A percentile compares a stretch with the other conserved stretches of the same genome.
phyloP scores from a whole-genome alignment of 2,888 invertebrate species.

The Dasypolia templi region DNA sequence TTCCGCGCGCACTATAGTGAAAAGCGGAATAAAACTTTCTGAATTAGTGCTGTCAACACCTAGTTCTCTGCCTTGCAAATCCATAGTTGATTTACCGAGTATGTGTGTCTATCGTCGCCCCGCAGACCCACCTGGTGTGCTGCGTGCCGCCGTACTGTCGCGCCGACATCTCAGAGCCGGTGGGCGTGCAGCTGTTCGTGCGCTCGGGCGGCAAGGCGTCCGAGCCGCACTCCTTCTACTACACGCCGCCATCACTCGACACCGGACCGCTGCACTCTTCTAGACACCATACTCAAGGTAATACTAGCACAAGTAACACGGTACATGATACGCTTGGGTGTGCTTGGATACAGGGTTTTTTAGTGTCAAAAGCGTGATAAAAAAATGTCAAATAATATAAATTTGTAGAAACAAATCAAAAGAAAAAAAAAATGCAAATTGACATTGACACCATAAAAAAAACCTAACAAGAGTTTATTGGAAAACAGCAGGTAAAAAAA shows the following conservation, averaged over 20 bases:
- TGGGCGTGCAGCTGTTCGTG: conserved; percentile 94
- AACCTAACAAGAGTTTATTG: not conserved
- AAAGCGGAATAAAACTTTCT: not conserved
- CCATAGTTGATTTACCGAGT: not conserved
- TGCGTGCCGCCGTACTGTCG: conserved; percentile 94
- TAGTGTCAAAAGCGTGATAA: conserved; percentile 41
- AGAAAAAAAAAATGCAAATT: not conserved
- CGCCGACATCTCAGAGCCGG: conserved; percentile 92
- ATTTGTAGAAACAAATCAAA: not conserved
- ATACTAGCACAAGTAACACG: conserved; percentile 64
- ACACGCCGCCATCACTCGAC: conserved; percentile 91
- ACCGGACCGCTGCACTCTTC: conserved; percentile 80
- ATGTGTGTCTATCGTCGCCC: too few species aligned
- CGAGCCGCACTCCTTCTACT: conserved; percentile 96
- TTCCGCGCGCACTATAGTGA: too few species aligned
- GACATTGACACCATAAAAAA: not conserved
- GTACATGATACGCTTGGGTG: conserved; percentile 74
- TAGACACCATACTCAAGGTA: conserved; percentile 71
- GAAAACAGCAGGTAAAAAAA: not conserved
- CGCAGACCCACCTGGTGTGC: conserved; percentile 97
- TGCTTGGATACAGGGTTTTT: conserved; percentile 35
- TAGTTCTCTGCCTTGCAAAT: not conserved
- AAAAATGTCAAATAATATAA: not conserved
- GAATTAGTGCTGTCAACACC: not conserved
- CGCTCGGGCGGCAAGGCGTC: conserved; percentile 96